Evolutionary conservation across 1,140 invertebrate genomes (phyloP).

Genomic region (Chymomyza costata): DNA sequence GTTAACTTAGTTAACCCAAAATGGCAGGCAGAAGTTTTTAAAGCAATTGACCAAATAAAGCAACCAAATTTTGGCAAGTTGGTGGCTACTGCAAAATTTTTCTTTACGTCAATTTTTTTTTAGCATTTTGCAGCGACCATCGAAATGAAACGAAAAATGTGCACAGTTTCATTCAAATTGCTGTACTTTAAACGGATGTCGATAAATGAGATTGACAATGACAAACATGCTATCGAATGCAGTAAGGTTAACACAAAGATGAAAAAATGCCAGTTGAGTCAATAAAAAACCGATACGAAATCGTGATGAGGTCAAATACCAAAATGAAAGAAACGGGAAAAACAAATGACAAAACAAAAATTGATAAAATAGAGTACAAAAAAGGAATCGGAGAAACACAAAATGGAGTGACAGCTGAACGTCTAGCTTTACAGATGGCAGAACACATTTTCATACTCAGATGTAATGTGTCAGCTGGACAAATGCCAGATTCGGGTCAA

Average conservation of each 20-base stretch:
- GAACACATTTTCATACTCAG: slow-evolving; percentile 66
- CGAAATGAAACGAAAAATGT: slow-evolving; percentile 21
- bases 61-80: no score
- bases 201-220: slow-evolving; percentile 72
- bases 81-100: no score
- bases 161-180: slow-evolving; percentile 51
- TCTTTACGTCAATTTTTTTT: no score
- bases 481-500: slow-evolving; percentile 6
- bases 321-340: slow-evolving; percentile 6
- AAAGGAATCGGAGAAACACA: slow-evolving; percentile 51
- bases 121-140: no score
- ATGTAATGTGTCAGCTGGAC: slow-evolving; percentile 50
- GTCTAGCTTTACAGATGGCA: slow-evolving; percentile 65
- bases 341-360: slow-evolving; percentile 15
- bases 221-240: slow-evolving; percentile 65
- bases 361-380: slow-evolving; percentile 24
- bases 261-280: slow-evolving; percentile 40
- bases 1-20: no score
- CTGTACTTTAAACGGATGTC: slow-evolving; percentile 61
- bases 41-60: no score
- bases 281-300: slow-evolving; percentile 55
- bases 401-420: slow-evolving; percentile 37
- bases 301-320: slow-evolving; percentile 56
- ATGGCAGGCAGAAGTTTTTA: no score
- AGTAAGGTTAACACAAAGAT: slow-evolving; percentile 47